Evolutionary conservation across 2,113 vertebrate species (phyloP).

Genomic region (Mesembrinibis cayennensis): DNA sequence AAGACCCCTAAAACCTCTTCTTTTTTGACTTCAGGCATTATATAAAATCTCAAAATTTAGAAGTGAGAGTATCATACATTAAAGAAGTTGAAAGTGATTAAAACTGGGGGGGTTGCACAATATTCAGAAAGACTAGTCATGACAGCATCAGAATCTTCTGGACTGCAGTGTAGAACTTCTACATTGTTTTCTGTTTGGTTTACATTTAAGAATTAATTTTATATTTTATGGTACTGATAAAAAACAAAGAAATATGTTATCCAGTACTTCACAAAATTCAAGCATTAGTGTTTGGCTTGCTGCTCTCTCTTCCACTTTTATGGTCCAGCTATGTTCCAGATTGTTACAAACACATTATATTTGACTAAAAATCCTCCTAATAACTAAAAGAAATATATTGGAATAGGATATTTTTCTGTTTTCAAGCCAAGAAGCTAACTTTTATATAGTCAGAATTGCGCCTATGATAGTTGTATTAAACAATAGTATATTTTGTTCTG

Average conservation of each 20-base stretch:
- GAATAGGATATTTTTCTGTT: constrained; percentile 7
- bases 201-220: neutral
- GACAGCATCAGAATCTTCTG: neutral
- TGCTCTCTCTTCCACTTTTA: neutral
- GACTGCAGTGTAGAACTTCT: neutral
- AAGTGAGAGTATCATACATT: neutral
- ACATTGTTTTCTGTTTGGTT: neutral
- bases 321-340: neutral
- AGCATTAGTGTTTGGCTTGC: neutral
- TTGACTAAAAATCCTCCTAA: neutral
- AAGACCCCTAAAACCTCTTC: neutral
- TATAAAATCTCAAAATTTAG: neutral
- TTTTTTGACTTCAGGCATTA: neutral
- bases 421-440: constrained; percentile 21
- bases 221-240: neutral
- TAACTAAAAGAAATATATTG: neutral
- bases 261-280: neutral
- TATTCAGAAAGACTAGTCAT: neutral
- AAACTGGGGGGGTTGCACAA: neutral
- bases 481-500: constrained; percentile 33
- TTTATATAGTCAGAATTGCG: neutral
- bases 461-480: constrained; percentile 25
- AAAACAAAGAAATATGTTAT: neutral
- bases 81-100: neutral
- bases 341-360: neutral